Evolutionary conservation across 2,888 invertebrate species (phyloP).

Genomic region (Synergus umbraculus): DNA sequence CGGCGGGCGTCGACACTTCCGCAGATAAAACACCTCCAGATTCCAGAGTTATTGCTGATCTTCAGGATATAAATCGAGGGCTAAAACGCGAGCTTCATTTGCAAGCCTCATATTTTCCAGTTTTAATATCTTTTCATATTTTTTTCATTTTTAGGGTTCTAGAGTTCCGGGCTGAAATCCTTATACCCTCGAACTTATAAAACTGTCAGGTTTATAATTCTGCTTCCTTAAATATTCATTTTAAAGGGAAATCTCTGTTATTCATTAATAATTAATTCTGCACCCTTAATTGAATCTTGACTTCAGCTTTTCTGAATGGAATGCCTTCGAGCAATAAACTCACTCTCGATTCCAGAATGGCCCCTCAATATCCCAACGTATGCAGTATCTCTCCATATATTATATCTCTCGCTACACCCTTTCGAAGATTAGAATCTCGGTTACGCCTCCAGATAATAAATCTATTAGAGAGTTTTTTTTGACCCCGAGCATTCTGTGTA

Average conservation of each 20-base stretch:
- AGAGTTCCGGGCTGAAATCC: too few relatives aligned
- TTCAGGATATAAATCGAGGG: conserved; percentile 18
- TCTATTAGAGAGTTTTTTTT: conserved; percentile 26
- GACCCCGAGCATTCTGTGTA: conserved; percentile 29
- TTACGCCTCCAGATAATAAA: conserved; percentile 36
- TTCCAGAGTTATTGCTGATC: conserved; percentile 16
- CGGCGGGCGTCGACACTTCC: conserved; percentile 59
- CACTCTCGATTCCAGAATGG: conserved; percentile 1
- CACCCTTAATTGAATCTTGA: conserved; percentile 1
- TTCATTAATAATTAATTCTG: neutral
- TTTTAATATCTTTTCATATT: neutral
- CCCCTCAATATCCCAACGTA: conserved; percentile 20
- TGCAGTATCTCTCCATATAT: conserved; percentile 25
- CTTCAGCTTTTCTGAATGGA: conserved; percentile 3
- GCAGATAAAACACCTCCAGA: conserved; percentile 51
- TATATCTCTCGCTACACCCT: conserved; percentile 27
- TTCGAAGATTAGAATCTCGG: conserved; percentile 30
- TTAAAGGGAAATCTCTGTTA: too few relatives aligned
- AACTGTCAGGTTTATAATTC: neutral
- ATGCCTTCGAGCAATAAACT: neutral
- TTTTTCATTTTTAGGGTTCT: neutral
- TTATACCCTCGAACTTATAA: neutral
- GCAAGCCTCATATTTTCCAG: neutral
- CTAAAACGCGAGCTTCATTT: neutral
- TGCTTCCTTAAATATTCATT: neutral